Conservation (phyloP, 30 jellyfish, hydroid and myxozoan species). For the Aurelia sp. region DNA sequence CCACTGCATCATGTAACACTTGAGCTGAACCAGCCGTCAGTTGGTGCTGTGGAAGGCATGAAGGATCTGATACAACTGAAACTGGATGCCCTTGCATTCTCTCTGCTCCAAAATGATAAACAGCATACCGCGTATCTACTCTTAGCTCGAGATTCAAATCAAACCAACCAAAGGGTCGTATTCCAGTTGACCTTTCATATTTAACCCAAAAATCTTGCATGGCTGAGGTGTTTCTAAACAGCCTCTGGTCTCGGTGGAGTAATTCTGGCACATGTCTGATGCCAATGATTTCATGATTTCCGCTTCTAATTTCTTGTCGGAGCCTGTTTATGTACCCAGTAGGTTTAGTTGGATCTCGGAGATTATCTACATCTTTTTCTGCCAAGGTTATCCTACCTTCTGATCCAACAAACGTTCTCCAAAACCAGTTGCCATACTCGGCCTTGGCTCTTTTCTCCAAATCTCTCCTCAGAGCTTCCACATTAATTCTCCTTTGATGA, state of each 20-base stretch:
- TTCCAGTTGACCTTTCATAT: background rate
- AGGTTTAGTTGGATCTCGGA: background rate
- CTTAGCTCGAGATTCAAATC: slow-evolving; percentile 9
- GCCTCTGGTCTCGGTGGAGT: background rate
- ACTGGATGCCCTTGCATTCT: slow-evolving; percentile 38
- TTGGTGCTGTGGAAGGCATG: background rate
- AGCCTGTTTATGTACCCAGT: background rate
- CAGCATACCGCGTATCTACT: slow-evolving; percentile 9
- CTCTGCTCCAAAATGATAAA: background rate
- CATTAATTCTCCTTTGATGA: background rate
- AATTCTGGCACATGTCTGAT: background rate
- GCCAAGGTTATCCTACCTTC: background rate
- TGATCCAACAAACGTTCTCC: too few species aligned
- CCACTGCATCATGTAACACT: background rate
- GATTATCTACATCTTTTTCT: background rate
- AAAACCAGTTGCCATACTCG: background rate
- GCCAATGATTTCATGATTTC: slow-evolving; percentile 17
- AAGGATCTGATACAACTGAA: background rate
- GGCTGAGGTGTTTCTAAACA: background rate
- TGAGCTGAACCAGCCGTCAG: background rate
- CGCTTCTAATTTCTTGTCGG: background rate
- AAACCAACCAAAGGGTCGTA: background rate
- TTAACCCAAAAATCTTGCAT: background rate
- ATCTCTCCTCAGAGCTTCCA: background rate
- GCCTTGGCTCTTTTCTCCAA: background rate